phyloP scores from a whole-genome alignment of 2,797 vertebrate genomes.

The Enteromius unitaeniatus region DNA sequence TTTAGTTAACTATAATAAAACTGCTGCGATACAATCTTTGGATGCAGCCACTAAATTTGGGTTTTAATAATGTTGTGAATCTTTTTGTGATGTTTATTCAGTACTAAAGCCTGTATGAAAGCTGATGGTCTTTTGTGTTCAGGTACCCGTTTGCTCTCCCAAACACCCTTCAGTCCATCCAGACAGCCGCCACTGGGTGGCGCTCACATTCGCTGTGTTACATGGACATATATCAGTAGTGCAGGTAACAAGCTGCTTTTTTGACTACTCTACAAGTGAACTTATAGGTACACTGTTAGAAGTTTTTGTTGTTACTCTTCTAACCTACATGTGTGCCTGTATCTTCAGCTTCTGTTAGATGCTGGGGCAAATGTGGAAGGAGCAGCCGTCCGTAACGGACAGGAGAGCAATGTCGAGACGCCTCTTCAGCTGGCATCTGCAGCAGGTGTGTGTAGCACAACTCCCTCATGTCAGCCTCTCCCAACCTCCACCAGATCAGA shows the following conservation, averaged over 20 bases:
- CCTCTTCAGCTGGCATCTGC: constrained; percentile 95
- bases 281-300: not conserved
- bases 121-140: constrained; percentile 48
- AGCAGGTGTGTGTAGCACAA: constrained; percentile 81
- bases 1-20: not conserved
- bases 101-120: not conserved
- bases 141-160: constrained; percentile 89
- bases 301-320: not conserved
- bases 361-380: constrained; percentile 94
- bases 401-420: constrained; percentile 91
- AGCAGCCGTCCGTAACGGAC: constrained; percentile 85
- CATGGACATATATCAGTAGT: constrained; percentile 97
- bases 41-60: not conserved
- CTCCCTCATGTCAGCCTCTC: not conserved
- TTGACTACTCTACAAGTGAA: not conserved
- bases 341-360: constrained; percentile 89
- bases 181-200: constrained; percentile 94
- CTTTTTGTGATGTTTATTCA: not conserved
- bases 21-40: not conserved
- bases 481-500: not conserved
- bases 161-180: constrained; percentile 91
- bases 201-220: constrained; percentile 91
- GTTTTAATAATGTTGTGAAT: not conserved
- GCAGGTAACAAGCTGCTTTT: constrained; percentile 79
- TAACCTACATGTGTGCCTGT: not conserved